Base-by-base conservation (phyloP, 2,888 invertebrate genomes). In the Lamellibrachia columna region DNA sequence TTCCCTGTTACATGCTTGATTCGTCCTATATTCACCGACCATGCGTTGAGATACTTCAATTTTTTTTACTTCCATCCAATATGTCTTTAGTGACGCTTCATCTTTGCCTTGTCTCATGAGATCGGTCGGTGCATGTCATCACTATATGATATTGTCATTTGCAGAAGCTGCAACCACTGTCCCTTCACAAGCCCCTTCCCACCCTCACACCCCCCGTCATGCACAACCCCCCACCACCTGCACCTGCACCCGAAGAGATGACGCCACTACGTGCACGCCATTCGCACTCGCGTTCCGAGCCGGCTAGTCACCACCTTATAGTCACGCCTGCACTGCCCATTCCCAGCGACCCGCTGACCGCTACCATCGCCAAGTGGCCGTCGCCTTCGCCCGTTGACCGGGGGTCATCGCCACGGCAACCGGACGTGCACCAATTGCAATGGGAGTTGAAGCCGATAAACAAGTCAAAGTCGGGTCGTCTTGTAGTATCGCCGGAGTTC, bases 101-200 rank as follows among this genome's bases (percentile, higher is more conserved):
- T 75, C 22, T 60, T 4, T 60, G 60, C 60, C 60, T 1, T 22
- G 75, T 75, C 22, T 75, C 1, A 15, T 2, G 60, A 11, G 60
- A 60, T 4, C 60, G 22, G 22, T 22, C 75, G 15, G 75, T 75
- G 75, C 75, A 75, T 75, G 75, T 75, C 15, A n/a, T 75, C 75
- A 75, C 75, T 15, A 15, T 11, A 6, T 75, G 75, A 11, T 75
- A 75, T 75, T 75, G 75, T 75, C 75, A 22, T 75, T 75, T 75
- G 75, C 75, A 75, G 75, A 75, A 75, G 75, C 75, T 75, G 75
- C 75, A 75, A 75, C 75, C 75, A 75, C 75, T 75, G 75, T 75
- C 75, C 75, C 75, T 75, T 15, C 75, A 75, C 75, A 75, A 75
- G 75, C 75, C 75, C 75, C 75, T 75, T 15, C 75, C 75, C 75